These are phyloP conservation scores for Lysandra coridon DNA, from an alignment of 2,888 invertebrate genomes.

Conservation along the genomic window DNA sequence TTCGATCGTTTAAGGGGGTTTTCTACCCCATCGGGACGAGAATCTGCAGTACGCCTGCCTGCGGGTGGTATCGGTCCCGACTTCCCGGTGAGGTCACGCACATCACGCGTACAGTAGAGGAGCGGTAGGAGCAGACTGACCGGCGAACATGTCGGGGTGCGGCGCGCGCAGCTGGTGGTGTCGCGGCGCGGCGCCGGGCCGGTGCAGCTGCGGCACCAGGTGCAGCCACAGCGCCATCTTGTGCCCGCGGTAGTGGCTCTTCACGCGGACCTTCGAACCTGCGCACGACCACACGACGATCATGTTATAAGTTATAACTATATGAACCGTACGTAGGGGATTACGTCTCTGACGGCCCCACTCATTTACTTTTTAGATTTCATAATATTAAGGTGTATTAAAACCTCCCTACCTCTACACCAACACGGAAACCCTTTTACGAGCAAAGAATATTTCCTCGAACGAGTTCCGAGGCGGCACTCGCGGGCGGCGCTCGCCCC, in stretches of 20 bases:
- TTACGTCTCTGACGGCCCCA: neutral
- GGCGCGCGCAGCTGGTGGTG: slow-evolving; percentile 87
- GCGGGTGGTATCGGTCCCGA: too few species aligned
- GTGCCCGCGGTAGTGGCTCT: slow-evolving; percentile 92
- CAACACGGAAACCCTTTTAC: neutral
- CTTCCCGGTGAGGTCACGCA: too few species aligned
- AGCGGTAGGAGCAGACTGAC: slow-evolving; percentile 57
- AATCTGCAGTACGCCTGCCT: too few species aligned
- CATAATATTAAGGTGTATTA: neutral
- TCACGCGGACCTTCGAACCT: slow-evolving; percentile 87
- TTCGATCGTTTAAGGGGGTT: too few species aligned
- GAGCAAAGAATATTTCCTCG: neutral
- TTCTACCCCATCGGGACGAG: too few species aligned
- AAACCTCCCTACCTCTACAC: neutral
- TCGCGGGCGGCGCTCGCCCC: neutral
- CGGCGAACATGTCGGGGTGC: slow-evolving; percentile 87
- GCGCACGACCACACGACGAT: slow-evolving; percentile 38
- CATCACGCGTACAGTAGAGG: too few species aligned
- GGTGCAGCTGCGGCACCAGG: slow-evolving; percentile 91
- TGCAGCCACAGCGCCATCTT: slow-evolving; percentile 95
- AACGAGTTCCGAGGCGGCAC: neutral
- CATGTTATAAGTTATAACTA: neutral
- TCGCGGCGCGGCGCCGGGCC: slow-evolving; percentile 86
- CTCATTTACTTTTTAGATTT: neutral
- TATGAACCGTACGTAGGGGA: too few species aligned